A percentile compares a stretch with the other conserved stretches of the same genome.
Conservation (phyloP, 2,113 vertebrate species). For the Psammodynastes pulverulentus region DNA sequence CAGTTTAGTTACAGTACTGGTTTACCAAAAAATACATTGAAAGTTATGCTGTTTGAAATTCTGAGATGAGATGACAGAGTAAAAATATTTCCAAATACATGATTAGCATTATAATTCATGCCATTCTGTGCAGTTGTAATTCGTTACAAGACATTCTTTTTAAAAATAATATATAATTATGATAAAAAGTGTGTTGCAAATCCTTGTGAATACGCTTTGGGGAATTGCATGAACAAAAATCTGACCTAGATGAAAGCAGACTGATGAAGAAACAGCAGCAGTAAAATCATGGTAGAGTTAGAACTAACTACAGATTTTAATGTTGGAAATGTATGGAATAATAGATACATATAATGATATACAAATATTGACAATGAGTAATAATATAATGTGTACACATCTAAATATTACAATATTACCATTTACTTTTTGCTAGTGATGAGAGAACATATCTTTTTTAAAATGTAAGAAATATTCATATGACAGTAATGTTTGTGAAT, state of each 20-base stretch:
- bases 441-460: not conserved
- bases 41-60: not conserved
- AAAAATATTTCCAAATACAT: not conserved
- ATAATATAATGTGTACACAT: not conserved
- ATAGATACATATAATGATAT: not conserved
- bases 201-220: not conserved
- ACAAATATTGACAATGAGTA: not conserved
- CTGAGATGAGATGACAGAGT: not conserved
- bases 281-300: not conserved
- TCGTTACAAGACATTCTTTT: not conserved
- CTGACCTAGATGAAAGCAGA: not conserved
- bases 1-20: not conserved
- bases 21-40: constrained; percentile 11
- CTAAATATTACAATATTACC: not conserved
- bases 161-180: not conserved
- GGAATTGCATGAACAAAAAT: not conserved
- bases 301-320: not conserved
- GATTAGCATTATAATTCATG: not conserved
- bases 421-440: not conserved
- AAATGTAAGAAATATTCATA: not conserved
- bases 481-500: not conserved
- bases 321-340: not conserved
- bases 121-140: not conserved
- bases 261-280: not conserved
- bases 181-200: not conserved